Evolutionary conservation across 2,797 vertebrate species (phyloP), one percentile per base, ranked within the genome.

Genomic region (Corythornis leucogaster): DNA sequence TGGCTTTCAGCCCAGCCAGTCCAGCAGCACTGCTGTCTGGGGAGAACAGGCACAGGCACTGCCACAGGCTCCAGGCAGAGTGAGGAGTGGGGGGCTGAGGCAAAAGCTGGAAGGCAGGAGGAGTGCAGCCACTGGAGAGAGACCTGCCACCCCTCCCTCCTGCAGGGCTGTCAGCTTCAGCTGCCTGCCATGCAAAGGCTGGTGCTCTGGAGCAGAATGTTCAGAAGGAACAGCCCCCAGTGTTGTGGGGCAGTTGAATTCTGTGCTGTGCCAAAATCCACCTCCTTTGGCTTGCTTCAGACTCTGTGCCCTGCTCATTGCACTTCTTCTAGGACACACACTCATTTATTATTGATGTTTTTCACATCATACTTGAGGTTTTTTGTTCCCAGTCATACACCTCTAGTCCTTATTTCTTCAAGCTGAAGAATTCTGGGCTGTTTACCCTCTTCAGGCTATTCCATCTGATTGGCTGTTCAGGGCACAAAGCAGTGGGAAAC

Each of bases 1-100:
- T 1, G 67, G 79, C 80, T 76, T 43, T 91, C 94, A 96, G 0
- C 40, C 64, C 45, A 61, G 80, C 68, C 94, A 94, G 94, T 94
- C 88, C 80, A 31, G 33, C 67, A 22, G 42, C 63, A 24, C 33
- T 0, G 2, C 62, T 74, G 90, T 94, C 90, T 94, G 94, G 77
- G 38, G 5, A 38, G 12, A 35, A 35, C 35, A 35, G 35, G 35
- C 8, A 38, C 38, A 38, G 38, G 38, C 1, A 4, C 50, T 58
- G 45, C 71, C 68, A 33, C 46, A 57, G 10, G 26, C 9, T 64
- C 8, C 63, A 0, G 1, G 46, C 8, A 6, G 46, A 38, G 33
- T 18, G 14, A 24, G 12, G 9, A 15, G 12, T 5, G 2, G 24
- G 20, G 6, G 4, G 25, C 38, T 19, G 59, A 43, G 35, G 31